phyloP scores from a whole-genome alignment of 1,140 invertebrate genomes.

The Andricus grossulariae region DNA sequence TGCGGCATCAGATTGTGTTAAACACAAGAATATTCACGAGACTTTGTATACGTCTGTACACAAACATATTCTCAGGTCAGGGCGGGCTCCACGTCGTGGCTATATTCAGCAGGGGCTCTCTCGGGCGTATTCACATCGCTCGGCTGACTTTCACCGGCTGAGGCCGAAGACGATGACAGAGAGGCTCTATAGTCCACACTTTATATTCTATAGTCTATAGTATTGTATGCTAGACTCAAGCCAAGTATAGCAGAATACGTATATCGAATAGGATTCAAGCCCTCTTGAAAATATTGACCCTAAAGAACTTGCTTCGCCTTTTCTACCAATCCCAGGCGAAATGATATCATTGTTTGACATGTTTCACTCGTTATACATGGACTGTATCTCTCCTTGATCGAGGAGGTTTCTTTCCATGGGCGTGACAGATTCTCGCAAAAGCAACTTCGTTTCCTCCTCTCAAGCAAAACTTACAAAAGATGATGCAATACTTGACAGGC shows the following conservation, averaged over 20 bases:
- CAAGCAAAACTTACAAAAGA: not conserved
- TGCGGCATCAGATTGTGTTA: not conserved
- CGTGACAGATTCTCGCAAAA: conserved; percentile 14
- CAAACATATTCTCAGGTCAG: conserved; percentile 24
- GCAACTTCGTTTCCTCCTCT: not conserved
- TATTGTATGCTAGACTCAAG: too few relatives aligned
- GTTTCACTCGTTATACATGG: conserved; percentile 19
- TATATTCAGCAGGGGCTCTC: conserved; percentile 45
- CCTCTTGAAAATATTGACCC: conserved; percentile 53
- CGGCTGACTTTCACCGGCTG: conserved; percentile 54
- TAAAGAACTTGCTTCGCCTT: not conserved
- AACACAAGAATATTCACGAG: conserved; percentile 20
- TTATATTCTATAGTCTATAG: not conserved
- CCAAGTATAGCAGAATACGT: not conserved
- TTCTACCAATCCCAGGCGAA: not conserved
- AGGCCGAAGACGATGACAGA: conserved; percentile 44
- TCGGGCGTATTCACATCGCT: conserved; percentile 40
- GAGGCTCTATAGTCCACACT: not conserved
- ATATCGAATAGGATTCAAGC: conserved; percentile 34
- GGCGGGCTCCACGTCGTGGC: not conserved
- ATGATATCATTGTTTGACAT: conserved; percentile 35
- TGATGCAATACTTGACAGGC: not conserved
- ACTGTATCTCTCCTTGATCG: not conserved
- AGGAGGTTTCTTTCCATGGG: conserved; percentile 18
- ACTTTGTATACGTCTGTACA: not conserved